phyloP scores from a whole-genome alignment of 2,797 vertebrate species.

The Vultur gryphus region DNA sequence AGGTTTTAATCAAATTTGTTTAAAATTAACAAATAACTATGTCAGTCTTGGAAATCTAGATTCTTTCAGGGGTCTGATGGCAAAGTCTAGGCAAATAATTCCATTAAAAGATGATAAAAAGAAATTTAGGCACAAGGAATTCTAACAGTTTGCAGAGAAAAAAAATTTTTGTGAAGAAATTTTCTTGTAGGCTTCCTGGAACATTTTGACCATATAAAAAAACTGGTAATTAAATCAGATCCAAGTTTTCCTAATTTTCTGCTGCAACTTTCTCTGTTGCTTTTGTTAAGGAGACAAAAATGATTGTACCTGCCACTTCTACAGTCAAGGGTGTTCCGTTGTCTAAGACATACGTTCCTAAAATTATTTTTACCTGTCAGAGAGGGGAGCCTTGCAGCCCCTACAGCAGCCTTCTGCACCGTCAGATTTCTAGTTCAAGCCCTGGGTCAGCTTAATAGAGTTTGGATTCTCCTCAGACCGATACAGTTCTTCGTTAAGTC shows the following conservation, averaged over 20 bases:
- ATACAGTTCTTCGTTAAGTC: background rate
- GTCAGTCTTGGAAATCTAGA: background rate
- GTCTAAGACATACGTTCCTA: background rate
- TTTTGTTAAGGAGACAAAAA: background rate
- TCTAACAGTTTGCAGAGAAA: background rate
- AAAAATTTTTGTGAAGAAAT: background rate
- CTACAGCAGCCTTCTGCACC: background rate
- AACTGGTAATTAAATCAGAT: background rate
- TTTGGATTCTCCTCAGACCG: background rate
- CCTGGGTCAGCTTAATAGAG: background rate
- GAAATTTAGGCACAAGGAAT: background rate
- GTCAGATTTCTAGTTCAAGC: background rate
- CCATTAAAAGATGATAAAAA: background rate
- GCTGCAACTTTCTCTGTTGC: background rate
- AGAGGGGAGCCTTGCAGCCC: background rate
- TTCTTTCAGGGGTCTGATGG: background rate
- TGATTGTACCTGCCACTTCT: background rate
- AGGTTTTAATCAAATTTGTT: background rate
- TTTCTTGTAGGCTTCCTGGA: background rate
- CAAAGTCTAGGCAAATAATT: background rate
- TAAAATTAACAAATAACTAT: background rate
- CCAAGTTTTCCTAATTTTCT: background rate
- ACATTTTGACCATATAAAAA: background rate
- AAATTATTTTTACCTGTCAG: background rate
- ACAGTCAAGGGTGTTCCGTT: background rate